These are phyloP conservation scores for Galbula dea DNA, from an alignment of 2,113 vertebrate species.

Conservation along the genomic window DNA sequence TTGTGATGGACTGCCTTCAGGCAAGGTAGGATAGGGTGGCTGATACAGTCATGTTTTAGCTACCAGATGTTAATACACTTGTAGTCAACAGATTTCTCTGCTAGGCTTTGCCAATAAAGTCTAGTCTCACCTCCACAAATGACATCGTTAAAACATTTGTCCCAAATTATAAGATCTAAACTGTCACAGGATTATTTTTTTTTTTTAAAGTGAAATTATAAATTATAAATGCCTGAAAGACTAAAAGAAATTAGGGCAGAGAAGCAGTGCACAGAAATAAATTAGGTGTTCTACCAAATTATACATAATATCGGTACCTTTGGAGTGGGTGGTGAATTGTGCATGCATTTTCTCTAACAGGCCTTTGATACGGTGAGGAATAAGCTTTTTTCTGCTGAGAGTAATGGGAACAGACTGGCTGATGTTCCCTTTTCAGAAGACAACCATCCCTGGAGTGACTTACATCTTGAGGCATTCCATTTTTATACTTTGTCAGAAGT, in stretches of 20 bases:
- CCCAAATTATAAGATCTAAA: neutral
- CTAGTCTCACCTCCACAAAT: neutral
- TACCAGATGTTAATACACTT: neutral
- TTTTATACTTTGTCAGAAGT: neutral
- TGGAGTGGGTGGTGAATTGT: neutral
- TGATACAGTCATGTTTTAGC: neutral
- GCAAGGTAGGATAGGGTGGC: neutral
- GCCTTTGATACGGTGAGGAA: neutral
- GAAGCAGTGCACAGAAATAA: neutral
- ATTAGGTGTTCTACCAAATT: neutral
- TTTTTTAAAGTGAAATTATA: neutral
- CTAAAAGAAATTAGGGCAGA: neutral
- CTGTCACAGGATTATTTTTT: neutral
- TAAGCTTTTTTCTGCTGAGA: neutral
- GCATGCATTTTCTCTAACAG: neutral
- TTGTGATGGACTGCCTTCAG: neutral
- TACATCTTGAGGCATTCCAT: no score
- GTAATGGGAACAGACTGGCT: neutral
- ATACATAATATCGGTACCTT: neutral
- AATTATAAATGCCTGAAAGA: neutral
- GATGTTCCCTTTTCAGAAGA: neutral
- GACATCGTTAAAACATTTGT: neutral
- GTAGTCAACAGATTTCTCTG: neutral
- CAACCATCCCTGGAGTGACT: neutral
- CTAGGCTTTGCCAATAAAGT: neutral